These are phyloP conservation scores for Neoseiulus cucumeris DNA, from an alignment of 1,140 invertebrate species.

Conservation along the genomic window DNA sequence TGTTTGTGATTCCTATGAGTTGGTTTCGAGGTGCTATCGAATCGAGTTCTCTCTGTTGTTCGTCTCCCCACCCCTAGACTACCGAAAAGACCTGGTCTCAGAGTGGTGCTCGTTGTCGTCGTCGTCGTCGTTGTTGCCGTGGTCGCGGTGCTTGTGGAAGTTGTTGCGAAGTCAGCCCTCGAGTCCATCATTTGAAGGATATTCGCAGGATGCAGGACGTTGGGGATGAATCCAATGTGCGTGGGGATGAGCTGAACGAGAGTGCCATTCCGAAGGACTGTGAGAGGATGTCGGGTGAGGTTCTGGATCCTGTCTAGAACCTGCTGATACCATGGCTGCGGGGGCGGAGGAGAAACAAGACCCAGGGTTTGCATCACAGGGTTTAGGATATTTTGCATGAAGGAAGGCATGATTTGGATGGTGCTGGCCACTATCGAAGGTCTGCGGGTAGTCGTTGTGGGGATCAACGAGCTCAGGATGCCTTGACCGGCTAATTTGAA, in stretches of 20 bases:
- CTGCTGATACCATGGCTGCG: neutral
- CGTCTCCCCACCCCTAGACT: neutral
- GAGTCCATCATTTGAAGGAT: constrained; percentile 7
- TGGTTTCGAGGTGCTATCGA: neutral
- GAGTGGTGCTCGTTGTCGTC: neutral
- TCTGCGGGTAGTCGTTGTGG: neutral
- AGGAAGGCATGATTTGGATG: neutral
- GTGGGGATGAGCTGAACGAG: constrained; percentile 2
- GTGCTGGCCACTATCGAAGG: neutral
- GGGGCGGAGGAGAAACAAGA: neutral
- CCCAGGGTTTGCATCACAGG: neutral
- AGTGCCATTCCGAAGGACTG: neutral
- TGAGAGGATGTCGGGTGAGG: neutral
- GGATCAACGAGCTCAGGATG: neutral
- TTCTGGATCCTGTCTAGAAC: neutral
- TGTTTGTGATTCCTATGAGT: no score
- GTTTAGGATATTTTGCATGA: neutral
- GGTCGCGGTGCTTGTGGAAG: no score
- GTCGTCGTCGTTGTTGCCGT: no score
- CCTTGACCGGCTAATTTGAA: constrained; percentile 10
- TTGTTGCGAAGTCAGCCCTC: no score
- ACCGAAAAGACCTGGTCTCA: neutral
- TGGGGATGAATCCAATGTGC: neutral
- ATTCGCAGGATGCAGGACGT: neutral
- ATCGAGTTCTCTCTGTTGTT: neutral